A percentile compares a stretch with the other conserved stretches of the same genome.
Conservation (phyloP, 2,888 invertebrate genomes). For the Drosophila merina region DNA sequence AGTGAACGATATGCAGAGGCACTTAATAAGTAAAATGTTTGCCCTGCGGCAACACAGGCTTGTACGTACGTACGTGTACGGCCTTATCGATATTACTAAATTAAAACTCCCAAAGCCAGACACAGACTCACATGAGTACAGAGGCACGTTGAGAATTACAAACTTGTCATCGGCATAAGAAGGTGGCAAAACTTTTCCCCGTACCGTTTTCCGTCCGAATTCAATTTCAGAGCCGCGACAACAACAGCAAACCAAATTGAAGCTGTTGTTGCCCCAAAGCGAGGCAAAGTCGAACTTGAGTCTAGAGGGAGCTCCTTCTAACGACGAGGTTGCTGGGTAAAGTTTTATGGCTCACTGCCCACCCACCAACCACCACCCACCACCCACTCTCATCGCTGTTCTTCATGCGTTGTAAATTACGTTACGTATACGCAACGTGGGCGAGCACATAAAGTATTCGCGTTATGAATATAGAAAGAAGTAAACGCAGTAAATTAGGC, state of each 20-base stretch:
- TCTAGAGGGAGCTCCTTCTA: slow-evolving; percentile 21
- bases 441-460: slow-evolving; percentile 60
- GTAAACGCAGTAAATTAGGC: slow-evolving; percentile 62
- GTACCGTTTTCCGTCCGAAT: background rate
- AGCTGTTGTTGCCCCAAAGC: slow-evolving; percentile 24
- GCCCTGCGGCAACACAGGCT: slow-evolving; percentile 15
- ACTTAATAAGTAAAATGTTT: slow-evolving; percentile 48
- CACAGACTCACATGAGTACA: background rate
- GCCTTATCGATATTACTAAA: slow-evolving; percentile 42
- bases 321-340: slow-evolving; percentile 22
- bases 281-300: slow-evolving; percentile 41
- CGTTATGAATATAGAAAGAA: slow-evolving; percentile 61
- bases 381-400: background rate
- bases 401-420: slow-evolving; percentile 59
- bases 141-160: background rate
- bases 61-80: slow-evolving; percentile 9
- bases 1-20: slow-evolving; percentile 20
- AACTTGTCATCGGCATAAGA: slow-evolving; percentile 39
- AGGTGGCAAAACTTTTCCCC: slow-evolving; percentile 33
- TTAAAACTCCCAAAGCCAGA: slow-evolving; percentile 26
- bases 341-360: slow-evolving; percentile 37
- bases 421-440: slow-evolving; percentile 72
- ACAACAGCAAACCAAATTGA: slow-evolving; percentile 29
- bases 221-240: slow-evolving; percentile 33
- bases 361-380: background rate